phyloP scores from a whole-genome alignment of 2,888 invertebrate genomes.

The Dorcus hopei region DNA sequence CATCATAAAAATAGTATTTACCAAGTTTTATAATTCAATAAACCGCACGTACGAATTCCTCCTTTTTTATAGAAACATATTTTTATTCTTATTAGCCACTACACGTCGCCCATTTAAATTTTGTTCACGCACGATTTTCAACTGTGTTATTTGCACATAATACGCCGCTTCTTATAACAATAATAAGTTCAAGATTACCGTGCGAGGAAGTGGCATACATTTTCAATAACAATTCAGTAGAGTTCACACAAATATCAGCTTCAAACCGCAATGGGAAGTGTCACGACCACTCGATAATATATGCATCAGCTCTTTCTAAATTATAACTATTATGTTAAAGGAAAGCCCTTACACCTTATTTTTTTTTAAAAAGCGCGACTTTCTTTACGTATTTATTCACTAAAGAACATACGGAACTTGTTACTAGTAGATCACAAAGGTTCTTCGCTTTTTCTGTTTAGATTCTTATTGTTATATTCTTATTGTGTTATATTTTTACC shows the following conservation, averaged over 20 bases:
- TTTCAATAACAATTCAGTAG: neutral
- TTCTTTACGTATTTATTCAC: no score
- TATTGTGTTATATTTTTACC: no score
- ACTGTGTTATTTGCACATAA: constrained; percentile 1
- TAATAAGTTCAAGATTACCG: neutral
- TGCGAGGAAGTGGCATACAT: constrained; percentile 1
- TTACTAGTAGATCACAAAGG: no score
- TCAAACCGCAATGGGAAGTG: neutral
- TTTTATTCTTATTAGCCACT: neutral
- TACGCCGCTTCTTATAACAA: neutral
- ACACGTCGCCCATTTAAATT: neutral
- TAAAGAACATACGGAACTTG: no score
- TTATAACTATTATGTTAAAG: neutral
- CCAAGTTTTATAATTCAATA: constrained; percentile 6
- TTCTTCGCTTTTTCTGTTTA: no score
- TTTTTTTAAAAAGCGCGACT: no score
- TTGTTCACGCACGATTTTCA: constrained; percentile 5
- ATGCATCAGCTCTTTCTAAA: neutral
- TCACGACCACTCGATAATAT: neutral
- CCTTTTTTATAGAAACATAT: neutral
- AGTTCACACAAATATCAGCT: neutral
- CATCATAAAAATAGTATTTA: constrained; percentile 19
- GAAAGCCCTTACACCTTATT: neutral
- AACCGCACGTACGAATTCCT: neutral
- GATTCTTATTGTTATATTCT: no score